A percentile compares a stretch with the other conserved stretches of the same genome.
Conservation (phyloP, 2,797 vertebrate species). For the Falco rusticolus region DNA sequence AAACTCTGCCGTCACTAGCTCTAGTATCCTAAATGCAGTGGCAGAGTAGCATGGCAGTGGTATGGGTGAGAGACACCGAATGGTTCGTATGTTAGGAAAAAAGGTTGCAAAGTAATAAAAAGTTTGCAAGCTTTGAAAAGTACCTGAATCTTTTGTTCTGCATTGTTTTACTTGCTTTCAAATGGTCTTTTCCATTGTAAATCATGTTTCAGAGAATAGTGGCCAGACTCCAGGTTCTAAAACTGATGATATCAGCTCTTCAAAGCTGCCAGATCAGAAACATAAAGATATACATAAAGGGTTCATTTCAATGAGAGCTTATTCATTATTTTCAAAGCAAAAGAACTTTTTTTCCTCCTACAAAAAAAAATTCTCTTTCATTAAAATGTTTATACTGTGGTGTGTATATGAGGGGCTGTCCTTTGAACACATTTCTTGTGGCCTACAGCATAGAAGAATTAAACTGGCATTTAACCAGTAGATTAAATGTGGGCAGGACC, state of each 20-base stretch:
- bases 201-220: constrained; percentile 43
- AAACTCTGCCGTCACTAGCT: neutral
- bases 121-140: neutral
- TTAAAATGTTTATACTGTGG: constrained; percentile 61
- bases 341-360: constrained; percentile 37
- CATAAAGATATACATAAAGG: constrained; percentile 60
- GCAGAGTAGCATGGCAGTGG: neutral
- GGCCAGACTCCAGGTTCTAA: constrained; percentile 63
- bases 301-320: constrained; percentile 49
- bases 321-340: constrained; percentile 68
- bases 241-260: constrained; percentile 69
- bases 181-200: constrained; percentile 40
- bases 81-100: neutral
- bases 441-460: constrained; percentile 65
- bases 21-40: neutral
- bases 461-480: constrained; percentile 57
- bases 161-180: constrained; percentile 31
- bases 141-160: neutral
- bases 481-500: constrained; percentile 60
- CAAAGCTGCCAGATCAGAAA: constrained; percentile 68
- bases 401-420: constrained; percentile 43
- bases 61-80: neutral
- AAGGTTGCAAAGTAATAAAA: neutral
- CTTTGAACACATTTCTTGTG: constrained; percentile 59
- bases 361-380: constrained; percentile 64